phyloP scores from a whole-genome alignment of 2,113 vertebrate genomes.

The Heteronetta atricapilla region DNA sequence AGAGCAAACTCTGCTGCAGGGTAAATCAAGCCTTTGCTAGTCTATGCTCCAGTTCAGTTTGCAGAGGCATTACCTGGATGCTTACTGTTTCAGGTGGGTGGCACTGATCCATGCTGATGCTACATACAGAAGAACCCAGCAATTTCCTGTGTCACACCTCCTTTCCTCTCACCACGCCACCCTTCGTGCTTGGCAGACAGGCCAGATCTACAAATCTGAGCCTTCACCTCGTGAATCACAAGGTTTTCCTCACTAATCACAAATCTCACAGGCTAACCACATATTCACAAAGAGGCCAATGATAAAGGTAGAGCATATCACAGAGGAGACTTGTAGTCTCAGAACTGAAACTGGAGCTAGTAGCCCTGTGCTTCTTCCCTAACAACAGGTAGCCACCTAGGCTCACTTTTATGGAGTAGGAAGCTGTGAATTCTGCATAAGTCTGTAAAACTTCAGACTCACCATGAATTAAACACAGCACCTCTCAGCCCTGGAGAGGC shows the following conservation, averaged over 20 bases:
- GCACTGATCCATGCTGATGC: not conserved
- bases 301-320: not conserved
- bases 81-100: not conserved
- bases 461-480: not conserved
- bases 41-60: not conserved
- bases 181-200: not conserved
- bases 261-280: not conserved
- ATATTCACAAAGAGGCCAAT: not conserved
- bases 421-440: not conserved
- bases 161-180: rapidly evolving
- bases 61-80: not conserved
- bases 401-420: not conserved
- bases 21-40: not conserved
- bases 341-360: not conserved
- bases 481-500: not conserved
- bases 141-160: not conserved
- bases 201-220: not conserved
- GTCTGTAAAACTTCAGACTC: not conserved
- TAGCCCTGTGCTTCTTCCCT: not conserved
- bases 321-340: not conserved
- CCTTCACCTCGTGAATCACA: not conserved
- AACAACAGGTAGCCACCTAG: rapidly evolving
- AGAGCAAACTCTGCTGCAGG: not conserved
- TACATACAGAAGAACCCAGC: rapidly evolving
- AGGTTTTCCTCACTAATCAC: not conserved